Conservation (phyloP, 2,888 invertebrate species). For the Hyposoter dolosus region DNA sequence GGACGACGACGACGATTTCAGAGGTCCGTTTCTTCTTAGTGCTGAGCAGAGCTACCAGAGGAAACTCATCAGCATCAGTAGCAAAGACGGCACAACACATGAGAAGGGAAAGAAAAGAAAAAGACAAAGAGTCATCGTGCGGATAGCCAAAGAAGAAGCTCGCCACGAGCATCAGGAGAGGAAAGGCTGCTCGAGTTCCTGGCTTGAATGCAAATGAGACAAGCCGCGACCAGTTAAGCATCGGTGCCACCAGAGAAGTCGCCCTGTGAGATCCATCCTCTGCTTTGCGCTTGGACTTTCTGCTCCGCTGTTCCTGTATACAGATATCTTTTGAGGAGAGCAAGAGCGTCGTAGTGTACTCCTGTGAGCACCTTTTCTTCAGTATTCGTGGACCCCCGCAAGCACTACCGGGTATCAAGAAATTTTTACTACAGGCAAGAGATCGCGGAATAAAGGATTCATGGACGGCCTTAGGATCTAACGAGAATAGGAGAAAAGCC, state of each 20-base stretch:
- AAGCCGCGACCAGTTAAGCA: constrained; percentile 79
- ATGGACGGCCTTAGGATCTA: constrained; percentile 65
- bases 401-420: constrained; percentile 57
- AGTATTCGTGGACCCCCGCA: constrained; percentile 42
- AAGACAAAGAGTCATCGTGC: constrained; percentile 28
- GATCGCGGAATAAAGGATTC: constrained; percentile 54
- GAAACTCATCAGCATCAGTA: constrained; percentile 64
- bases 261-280: constrained; percentile 77
- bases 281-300: constrained; percentile 33
- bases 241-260: constrained; percentile 79
- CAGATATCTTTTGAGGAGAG: constrained; percentile 6
- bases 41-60: constrained; percentile 56
- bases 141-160: constrained; percentile 66
- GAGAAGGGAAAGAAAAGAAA: constrained; percentile 40
- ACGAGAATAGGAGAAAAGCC: constrained; percentile 58
- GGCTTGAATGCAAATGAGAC: constrained; percentile 82
- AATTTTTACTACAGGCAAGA: constrained; percentile 16
- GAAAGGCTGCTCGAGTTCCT: constrained; percentile 72
- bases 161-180: constrained; percentile 58
- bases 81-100: constrained; percentile 58
- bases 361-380: constrained; percentile 29
- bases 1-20: constrained; percentile 56
- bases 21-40: constrained; percentile 60
- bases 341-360: constrained; percentile 34
- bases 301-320: not conserved